These are phyloP conservation scores for Chironomus striatipennis DNA, from an alignment of 1,140 invertebrate species.

Conservation along the genomic window DNA sequence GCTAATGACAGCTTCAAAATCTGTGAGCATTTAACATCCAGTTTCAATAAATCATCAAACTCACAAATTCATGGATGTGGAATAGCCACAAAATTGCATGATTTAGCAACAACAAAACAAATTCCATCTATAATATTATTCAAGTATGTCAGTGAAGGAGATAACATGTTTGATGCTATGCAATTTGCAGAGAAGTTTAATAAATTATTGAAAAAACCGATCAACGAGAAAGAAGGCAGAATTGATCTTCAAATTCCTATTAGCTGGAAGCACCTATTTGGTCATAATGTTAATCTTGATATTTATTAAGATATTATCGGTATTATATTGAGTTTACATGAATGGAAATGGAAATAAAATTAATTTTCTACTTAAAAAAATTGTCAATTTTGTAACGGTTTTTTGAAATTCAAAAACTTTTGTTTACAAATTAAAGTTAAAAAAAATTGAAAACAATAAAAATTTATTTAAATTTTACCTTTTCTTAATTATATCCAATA, in stretches of 20 bases:
- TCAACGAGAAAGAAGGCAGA: background rate
- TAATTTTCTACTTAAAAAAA: too few species aligned
- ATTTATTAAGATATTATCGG: conserved; percentile 16
- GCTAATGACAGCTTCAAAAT: background rate
- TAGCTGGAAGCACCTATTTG: background rate
- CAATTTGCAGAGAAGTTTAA: background rate
- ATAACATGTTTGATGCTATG: background rate
- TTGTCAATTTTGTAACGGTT: too few species aligned
- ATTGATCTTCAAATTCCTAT: background rate
- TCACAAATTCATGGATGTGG: background rate
- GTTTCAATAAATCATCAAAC: background rate
- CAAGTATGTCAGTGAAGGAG: background rate
- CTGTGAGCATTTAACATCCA: background rate
- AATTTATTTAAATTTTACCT: too few species aligned
- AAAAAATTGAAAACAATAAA: too few species aligned
- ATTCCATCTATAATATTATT: background rate
- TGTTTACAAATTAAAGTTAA: too few species aligned
- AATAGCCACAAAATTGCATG: background rate
- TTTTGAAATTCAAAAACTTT: too few species aligned
- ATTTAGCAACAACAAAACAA: background rate
- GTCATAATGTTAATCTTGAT: background rate
- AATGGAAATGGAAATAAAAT: too few species aligned
- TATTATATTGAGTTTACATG: too few species aligned
- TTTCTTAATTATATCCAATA: too few species aligned
- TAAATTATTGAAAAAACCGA: background rate